phyloP scores from a whole-genome alignment of 1,140 invertebrate species.

The Harpegnathos saltator region DNA sequence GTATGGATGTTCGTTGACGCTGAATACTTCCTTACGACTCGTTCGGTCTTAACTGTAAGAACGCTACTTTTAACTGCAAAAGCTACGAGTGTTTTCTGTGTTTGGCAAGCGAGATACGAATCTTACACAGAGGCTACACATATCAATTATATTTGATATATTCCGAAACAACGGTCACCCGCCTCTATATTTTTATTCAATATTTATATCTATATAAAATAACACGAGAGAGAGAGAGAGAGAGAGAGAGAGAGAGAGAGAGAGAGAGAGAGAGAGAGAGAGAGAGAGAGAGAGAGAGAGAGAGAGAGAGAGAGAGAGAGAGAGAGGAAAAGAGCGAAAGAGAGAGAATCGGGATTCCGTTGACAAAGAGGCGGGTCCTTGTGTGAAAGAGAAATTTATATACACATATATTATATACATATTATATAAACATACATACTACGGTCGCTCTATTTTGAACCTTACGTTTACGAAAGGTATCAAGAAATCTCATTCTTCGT shows the following conservation, averaged over 20 bases:
- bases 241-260: no score
- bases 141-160: slow-evolving; percentile 47
- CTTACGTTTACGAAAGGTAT: slow-evolving; percentile 30
- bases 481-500: no score
- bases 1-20: not conserved
- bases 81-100: not conserved
- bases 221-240: not conserved
- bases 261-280: no score
- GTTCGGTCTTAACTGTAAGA: not conserved
- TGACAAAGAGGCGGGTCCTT: slow-evolving; percentile 10
- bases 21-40: not conserved
- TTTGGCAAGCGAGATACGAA: slow-evolving; percentile 31
- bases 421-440: slow-evolving; percentile 27
- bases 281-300: no score
- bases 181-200: slow-evolving; percentile 49
- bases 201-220: slow-evolving; percentile 29
- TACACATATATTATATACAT: slow-evolving; percentile 29
- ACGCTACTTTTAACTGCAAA: not conserved
- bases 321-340: no score
- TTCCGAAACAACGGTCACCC: slow-evolving; percentile 29
- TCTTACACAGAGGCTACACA: slow-evolving; percentile 42
- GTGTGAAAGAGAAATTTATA: slow-evolving; percentile 22
- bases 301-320: not conserved
- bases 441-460: slow-evolving; percentile 30
- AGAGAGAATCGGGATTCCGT: slow-evolving; percentile 18